phyloP scores from a whole-genome alignment of 2,797 vertebrate species.

The Sebastes goodei region DNA sequence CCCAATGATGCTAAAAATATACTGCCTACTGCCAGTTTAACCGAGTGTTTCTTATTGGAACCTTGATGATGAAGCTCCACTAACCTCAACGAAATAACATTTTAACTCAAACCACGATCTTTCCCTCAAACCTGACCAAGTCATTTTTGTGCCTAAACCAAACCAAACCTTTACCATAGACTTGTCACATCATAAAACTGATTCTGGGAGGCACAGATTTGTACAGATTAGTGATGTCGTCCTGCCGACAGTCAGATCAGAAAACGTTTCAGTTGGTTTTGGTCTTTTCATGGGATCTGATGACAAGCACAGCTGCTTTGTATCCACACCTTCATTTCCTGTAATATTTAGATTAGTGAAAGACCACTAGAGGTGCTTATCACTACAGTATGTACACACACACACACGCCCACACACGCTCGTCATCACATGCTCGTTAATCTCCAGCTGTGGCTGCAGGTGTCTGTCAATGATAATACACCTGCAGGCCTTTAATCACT shows the following conservation, averaged over 20 bases:
- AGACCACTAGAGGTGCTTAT: slow-evolving; percentile 12
- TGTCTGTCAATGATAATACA: slow-evolving; percentile 63
- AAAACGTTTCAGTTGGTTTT: neutral
- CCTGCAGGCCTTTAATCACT: slow-evolving; percentile 64
- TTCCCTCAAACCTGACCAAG: no score
- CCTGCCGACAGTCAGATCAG: neutral
- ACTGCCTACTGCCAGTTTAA: no score
- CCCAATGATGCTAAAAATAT: no score
- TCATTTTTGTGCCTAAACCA: neutral
- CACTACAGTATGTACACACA: neutral
- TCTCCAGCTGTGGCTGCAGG: slow-evolving; percentile 50
- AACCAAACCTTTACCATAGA: neutral
- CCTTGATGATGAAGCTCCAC: neutral
- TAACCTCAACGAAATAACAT: neutral
- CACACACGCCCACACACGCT: neutral
- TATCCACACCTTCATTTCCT: neutral
- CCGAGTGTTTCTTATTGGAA: neutral
- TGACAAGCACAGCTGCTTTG: neutral
- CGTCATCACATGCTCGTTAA: slow-evolving; percentile 12
- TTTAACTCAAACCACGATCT: no score
- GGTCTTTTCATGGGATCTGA: no score
- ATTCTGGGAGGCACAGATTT: no score
- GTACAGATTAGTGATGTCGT: neutral
- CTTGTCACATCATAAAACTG: neutral
- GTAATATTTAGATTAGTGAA: slow-evolving; percentile 1